A percentile compares a stretch with the other conserved stretches of the same genome.
Conservation (phyloP, 2,113 vertebrate species). For the Tylochromis polylepis region DNA sequence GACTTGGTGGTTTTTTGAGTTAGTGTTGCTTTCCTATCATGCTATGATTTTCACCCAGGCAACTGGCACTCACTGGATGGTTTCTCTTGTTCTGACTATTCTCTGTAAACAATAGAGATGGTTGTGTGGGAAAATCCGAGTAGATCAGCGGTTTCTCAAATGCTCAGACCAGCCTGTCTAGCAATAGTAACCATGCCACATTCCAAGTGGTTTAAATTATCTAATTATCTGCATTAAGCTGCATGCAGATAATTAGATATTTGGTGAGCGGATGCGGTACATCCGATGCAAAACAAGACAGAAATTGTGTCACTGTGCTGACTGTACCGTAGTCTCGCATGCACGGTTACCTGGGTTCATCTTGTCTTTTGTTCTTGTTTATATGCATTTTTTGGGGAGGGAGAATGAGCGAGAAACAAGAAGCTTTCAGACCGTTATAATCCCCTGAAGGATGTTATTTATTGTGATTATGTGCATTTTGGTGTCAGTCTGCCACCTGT, state of each 20-base stretch:
- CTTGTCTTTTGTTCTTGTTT: not conserved
- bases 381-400: not conserved
- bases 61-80: not conserved
- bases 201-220: not conserved
- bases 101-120: not conserved
- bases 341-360: not conserved
- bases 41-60: not conserved
- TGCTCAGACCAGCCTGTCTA: not conserved
- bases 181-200: not conserved
- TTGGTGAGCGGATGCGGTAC: not conserved
- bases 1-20: rapidly evolving
- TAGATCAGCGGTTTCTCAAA: not conserved
- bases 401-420: not conserved
- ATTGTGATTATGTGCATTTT: not conserved
- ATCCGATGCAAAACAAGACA: not conserved
- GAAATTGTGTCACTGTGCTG: not conserved
- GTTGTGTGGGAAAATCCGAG: not conserved
- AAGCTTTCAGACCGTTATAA: not conserved
- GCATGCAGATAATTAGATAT: not conserved
- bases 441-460: not conserved
- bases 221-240: no score
- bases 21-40: not conserved
- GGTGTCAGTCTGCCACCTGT: not conserved
- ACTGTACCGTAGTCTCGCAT: not conserved
- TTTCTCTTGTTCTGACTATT: not conserved